These are phyloP conservation scores for Carollia perspicillata DNA, from an alignment of 2,113 vertebrate genomes.

Conservation along the genomic window DNA sequence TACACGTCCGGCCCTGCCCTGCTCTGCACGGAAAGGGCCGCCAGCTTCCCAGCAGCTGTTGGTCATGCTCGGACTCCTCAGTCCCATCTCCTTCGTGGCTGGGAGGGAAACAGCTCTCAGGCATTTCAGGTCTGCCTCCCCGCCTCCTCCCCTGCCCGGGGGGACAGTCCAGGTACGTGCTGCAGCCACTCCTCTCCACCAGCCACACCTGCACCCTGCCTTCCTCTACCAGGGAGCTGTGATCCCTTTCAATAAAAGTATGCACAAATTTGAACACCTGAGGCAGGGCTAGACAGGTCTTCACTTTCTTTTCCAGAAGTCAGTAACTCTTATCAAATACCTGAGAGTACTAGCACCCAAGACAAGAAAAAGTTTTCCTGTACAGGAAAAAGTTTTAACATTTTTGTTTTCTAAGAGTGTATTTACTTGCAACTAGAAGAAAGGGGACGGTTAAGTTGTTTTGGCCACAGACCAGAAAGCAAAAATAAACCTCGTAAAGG, in stretches of 20 bases:
- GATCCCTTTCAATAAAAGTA: conserved; percentile 68
- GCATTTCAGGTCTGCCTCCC: background rate
- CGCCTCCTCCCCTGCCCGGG: background rate
- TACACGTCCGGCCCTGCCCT: no score
- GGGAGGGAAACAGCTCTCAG: conserved; percentile 47
- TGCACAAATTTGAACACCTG: conserved; percentile 33
- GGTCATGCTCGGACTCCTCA: background rate
- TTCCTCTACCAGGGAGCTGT: conserved; percentile 29
- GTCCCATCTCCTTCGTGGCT: background rate
- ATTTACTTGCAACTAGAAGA: background rate
- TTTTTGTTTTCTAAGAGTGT: conserved; percentile 3
- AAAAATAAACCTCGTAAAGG: background rate
- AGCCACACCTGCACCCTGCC: conserved; percentile 34
- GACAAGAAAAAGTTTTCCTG: background rate
- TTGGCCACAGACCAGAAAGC: conserved; percentile 33
- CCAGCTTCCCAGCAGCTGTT: background rate
- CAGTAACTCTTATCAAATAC: conserved; percentile 11
- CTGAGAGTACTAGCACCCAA: background rate
- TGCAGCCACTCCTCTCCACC: background rate
- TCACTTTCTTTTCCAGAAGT: conserved; percentile 23
- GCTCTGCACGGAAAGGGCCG: no score
- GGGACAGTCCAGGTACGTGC: conserved; percentile 18
- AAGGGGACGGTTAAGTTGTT: background rate
- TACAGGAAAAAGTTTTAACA: background rate
- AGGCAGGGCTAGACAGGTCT: background rate